Evolutionary conservation across 2,113 vertebrate species (phyloP), one percentile per base, ranked within the genome.

Genomic region (Sturnira hondurensis): DNA sequence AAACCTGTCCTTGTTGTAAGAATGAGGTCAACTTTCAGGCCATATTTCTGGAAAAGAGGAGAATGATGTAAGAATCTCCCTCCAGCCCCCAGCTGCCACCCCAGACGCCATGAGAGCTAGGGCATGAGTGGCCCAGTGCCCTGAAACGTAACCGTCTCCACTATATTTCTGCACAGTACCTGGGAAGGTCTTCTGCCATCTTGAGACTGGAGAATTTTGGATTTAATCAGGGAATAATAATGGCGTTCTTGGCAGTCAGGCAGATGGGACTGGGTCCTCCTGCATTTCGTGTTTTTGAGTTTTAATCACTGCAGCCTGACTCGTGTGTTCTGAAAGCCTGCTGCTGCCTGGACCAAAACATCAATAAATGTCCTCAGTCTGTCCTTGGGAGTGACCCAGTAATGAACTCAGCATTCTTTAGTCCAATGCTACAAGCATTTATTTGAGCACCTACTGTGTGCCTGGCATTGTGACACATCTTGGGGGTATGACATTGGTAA

Each of bases 141-240:
- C 70, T 36, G 5, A 1, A 14, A 5, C 45, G 43, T 24, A 31
- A 81, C 41, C 15, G 2, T 19, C 3, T 45, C 78, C 7, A 0
- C 38, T 41, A 22, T n/a, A 13, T 82, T 33, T 83, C 68, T 36
- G 11, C 0, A 3, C 41, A 28, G 50, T 4, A 31, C 20, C 38
- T 17, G 28, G 24, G 73, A n/a, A 70, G 56, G 11, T 24, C 67
- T 45, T 81, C 86, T 54, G 22, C 82, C 58, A 20, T 61, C 68
- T 63, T 45, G 56, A 67, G 65, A 41, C 11, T 31, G 81, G 76
- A 96, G 76, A 41, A 36, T 33, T 80, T 71, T 80, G 63, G 33
- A 73, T 91, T 92, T 91, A 56, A 65, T 65, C 31, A 83, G 95
- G 68, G 43, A 93, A 38, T 43, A 38, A 45, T n/a, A 89, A 86